These are phyloP conservation scores for Ciona savignyi DNA, from an alignment of 23 tunicate genomes.

Conservation along the genomic window DNA sequence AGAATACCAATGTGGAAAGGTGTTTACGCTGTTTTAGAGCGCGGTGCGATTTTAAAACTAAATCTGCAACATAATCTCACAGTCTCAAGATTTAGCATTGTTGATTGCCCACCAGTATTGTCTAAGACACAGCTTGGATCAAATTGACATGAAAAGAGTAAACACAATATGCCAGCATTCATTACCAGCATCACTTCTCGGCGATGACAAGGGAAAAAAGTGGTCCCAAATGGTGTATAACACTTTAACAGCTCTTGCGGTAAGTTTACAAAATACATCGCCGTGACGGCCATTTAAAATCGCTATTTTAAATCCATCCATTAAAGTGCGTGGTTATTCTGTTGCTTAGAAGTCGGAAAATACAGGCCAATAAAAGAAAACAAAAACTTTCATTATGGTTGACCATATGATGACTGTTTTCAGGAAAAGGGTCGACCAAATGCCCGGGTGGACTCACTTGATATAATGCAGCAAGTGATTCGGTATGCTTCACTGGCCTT, in stretches of 20 bases:
- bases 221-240: conserved; percentile 69
- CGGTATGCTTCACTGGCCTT: conserved; percentile 66
- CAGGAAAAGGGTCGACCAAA: neutral
- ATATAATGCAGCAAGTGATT: conserved; percentile 78
- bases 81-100: conserved; percentile 83
- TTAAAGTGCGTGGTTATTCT: no score
- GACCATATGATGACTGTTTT: no score
- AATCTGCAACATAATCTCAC: conserved; percentile 4
- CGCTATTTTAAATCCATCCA: no score
- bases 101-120: conserved; percentile 83
- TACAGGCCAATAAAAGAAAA: no score
- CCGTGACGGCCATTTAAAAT: no score
- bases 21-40: no score
- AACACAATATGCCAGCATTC: conserved; percentile 37
- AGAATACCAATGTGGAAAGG: conserved; percentile 65
- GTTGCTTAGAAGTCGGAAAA: no score
- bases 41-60: no score
- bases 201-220: conserved; percentile 41
- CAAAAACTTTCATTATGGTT: no score
- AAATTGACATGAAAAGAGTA: conserved; percentile 31
- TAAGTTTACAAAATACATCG: conserved; percentile 20
- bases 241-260: conserved; percentile 63
- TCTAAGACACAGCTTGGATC: conserved; percentile 25
- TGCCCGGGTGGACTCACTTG: neutral
- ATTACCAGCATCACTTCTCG: conserved; percentile 27